These are phyloP conservation scores for Myotis vivesi DNA, from an alignment of 2,797 vertebrate species.

Conservation along the genomic window DNA sequence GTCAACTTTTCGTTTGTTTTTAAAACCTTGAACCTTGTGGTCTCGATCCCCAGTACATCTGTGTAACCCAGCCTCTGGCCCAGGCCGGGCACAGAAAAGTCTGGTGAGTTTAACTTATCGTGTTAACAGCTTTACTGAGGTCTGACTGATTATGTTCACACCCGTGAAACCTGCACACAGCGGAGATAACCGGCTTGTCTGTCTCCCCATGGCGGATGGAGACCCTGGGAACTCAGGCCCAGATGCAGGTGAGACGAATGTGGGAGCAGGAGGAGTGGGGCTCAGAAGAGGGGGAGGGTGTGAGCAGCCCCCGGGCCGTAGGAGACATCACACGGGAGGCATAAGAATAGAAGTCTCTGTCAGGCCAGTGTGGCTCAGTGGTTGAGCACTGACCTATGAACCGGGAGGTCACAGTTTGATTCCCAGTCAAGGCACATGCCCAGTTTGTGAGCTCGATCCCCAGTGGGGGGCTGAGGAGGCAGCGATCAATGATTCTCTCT, in stretches of 20 bases:
- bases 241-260: background rate
- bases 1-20: background rate
- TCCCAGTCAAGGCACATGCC: background rate
- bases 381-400: background rate
- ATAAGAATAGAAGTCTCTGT: background rate
- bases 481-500: background rate
- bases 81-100: background rate
- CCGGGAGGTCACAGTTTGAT: background rate
- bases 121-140: background rate
- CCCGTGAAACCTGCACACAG: background rate
- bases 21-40: background rate
- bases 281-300: background rate
- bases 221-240: background rate
- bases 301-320: background rate
- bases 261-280: background rate
- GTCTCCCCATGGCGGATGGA: fast-evolving
- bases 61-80: background rate
- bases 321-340: background rate
- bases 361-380: too few species aligned
- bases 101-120: background rate
- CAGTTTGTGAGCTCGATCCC: background rate
- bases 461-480: too few species aligned
- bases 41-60: background rate
- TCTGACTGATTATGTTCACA: fast-evolving
- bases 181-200: background rate